Conservation (phyloP, 2,888 invertebrate genomes). For the Yponomeuta plumbellus region DNA sequence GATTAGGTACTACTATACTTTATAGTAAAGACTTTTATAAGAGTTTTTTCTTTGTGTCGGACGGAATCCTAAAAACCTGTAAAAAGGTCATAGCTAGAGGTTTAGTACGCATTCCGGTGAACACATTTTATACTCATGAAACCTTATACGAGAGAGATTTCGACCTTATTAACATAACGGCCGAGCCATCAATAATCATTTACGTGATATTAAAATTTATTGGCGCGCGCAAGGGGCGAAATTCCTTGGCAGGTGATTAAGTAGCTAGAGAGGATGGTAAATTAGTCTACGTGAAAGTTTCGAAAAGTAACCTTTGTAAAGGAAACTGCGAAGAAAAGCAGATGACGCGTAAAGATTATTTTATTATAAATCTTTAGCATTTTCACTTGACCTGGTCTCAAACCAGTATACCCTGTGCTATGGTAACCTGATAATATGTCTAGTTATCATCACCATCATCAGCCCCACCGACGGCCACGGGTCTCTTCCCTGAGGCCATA, state of each 20-base stretch:
- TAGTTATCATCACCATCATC: too few species aligned
- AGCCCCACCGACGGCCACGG: too few species aligned
- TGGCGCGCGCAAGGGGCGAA: slow-evolving; percentile 12
- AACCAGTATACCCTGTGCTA: too few species aligned
- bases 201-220: slow-evolving; percentile 45
- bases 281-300: background rate
- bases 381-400: too few species aligned
- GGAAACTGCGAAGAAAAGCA: too few species aligned
- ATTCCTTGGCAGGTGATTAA: slow-evolving; percentile 1
- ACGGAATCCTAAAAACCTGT: background rate
- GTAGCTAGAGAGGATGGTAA: background rate
- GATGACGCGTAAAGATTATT: too few species aligned
- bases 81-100: background rate
- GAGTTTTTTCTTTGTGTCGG: background rate
- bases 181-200: slow-evolving; percentile 43
- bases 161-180: slow-evolving; percentile 38
- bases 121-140: background rate
- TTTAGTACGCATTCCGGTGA: background rate
- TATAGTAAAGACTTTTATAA: too few species aligned
- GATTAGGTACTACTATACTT: too few species aligned
- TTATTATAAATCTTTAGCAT: too few species aligned
- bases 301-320: background rate
- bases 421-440: too few species aligned
- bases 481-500: too few species aligned
- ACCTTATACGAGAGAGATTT: slow-evolving; percentile 19